Conservation (phyloP, 2,113 vertebrate genomes). For the Amblyopsis rosae region DNA sequence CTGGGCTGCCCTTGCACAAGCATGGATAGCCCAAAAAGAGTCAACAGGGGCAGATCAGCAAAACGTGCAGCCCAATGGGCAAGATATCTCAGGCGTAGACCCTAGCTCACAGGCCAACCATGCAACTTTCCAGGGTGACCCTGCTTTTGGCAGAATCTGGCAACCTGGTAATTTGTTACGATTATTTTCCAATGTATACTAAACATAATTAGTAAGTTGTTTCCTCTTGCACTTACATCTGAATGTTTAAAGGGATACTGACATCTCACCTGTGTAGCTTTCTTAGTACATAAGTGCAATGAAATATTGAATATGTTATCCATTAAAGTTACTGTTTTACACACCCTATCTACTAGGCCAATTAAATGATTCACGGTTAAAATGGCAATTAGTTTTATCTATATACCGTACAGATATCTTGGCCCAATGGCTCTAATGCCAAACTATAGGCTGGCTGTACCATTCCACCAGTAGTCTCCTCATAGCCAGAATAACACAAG, state of each 20-base stretch:
- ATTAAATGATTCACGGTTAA: too few relatives aligned
- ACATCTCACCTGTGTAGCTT: too few relatives aligned
- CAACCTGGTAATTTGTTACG: conserved; percentile 83
- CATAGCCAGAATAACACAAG: neutral
- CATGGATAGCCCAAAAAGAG: conserved; percentile 98
- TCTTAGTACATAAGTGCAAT: too few relatives aligned
- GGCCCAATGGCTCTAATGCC: neutral
- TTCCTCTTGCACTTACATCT: neutral
- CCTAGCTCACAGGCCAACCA: conserved; percentile 88
- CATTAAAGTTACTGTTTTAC: too few relatives aligned
- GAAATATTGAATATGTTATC: too few relatives aligned
- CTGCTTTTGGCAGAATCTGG: conserved; percentile 94
- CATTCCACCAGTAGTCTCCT: neutral
- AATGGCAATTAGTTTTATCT: too few relatives aligned
- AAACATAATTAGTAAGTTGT: neutral
- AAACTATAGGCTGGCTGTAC: neutral
- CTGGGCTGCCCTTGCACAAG: conserved; percentile 98
- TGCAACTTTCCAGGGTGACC: conserved; percentile 87
- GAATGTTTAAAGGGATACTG: neutral
- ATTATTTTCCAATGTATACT: neutral
- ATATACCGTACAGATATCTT: too few relatives aligned
- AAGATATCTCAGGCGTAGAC: conserved; percentile 87
- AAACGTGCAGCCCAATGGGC: conserved; percentile 89
- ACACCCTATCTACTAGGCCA: too few relatives aligned
- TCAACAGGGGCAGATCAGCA: conserved; percentile 87